These are phyloP conservation scores for Leucophora obtusa DNA, from an alignment of 2,888 invertebrate genomes.

Conservation along the genomic window DNA sequence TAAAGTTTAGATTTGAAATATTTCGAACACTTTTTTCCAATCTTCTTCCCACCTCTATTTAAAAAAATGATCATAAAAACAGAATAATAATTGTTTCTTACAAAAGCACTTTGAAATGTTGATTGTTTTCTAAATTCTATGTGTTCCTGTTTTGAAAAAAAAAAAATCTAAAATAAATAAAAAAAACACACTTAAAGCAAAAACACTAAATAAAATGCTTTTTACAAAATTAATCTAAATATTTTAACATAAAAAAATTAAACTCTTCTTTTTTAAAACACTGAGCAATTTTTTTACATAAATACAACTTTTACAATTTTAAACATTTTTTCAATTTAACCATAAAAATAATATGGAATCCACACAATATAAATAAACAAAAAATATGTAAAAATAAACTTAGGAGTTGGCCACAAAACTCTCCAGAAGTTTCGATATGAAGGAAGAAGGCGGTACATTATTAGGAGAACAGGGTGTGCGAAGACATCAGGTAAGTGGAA, in stretches of 20 bases:
- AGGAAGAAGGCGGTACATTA: conserved; percentile 88
- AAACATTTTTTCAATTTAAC: conserved; percentile 66
- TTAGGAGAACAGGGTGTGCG: conserved; percentile 85
- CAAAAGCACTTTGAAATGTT: conserved; percentile 29
- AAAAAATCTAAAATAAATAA: conserved; percentile 6
- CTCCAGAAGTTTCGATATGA: conserved; percentile 93
- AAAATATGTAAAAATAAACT: conserved; percentile 70
- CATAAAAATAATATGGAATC: conserved; percentile 50
- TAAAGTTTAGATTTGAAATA: too few species aligned
- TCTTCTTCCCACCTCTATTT: background rate
- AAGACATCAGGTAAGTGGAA: conserved; percentile 81
- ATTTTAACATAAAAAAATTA: conserved; percentile 32
- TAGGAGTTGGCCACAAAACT: conserved; percentile 93
- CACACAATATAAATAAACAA: conserved; percentile 59
- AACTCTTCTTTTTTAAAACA: conserved; percentile 39
- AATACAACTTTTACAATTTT: conserved; percentile 61
- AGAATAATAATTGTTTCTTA: background rate
- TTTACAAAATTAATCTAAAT: conserved; percentile 11
- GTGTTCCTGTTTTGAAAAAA: conserved; percentile 19
- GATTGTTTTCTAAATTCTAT: conserved; percentile 14
- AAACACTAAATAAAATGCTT: conserved; percentile 25
- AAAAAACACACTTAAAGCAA: conserved; percentile 8
- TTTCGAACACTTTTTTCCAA: background rate
- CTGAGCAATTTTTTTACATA: conserved; percentile 30
- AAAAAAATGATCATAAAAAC: background rate